Evolutionary conservation across 2,797 vertebrate genomes (phyloP).

Genomic region (Karalla daura): DNA sequence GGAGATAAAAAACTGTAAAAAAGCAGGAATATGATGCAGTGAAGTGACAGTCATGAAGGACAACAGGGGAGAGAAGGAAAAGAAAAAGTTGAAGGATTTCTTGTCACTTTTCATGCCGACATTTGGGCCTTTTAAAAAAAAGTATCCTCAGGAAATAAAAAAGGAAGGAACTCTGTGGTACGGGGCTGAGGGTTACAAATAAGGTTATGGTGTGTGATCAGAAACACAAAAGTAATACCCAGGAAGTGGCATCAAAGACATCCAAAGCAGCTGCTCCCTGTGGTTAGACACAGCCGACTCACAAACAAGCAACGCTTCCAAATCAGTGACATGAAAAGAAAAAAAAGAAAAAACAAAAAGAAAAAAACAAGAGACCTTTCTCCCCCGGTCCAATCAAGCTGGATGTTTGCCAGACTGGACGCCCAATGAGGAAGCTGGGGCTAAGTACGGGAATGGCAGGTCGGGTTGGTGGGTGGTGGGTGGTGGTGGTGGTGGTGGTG

Average conservation of each 20-base stretch:
- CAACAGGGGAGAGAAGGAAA: slow-evolving; percentile 42
- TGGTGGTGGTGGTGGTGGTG: slow-evolving; percentile 34
- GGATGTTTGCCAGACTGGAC: slow-evolving; percentile 58
- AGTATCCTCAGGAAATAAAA: neutral
- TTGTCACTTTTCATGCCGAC: slow-evolving; percentile 27
- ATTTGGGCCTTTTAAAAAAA: slow-evolving; percentile 36
- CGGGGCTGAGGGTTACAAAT: slow-evolving; percentile 44
- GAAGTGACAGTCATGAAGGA: slow-evolving; percentile 65
- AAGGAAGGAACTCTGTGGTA: neutral
- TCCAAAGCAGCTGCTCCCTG: slow-evolving; percentile 52
- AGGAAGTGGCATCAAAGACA: slow-evolving; percentile 62
- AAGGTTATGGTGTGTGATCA: slow-evolving; percentile 64
- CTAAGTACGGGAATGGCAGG: slow-evolving; percentile 57
- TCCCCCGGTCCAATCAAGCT: slow-evolving; percentile 56
- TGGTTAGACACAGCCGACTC: slow-evolving; percentile 42
- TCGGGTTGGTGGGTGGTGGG: slow-evolving; percentile 48
- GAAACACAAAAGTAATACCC: slow-evolving; percentile 53
- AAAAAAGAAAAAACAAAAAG: no score
- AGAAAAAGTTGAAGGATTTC: slow-evolving; percentile 46
- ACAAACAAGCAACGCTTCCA: slow-evolving; percentile 55
- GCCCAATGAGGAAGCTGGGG: slow-evolving; percentile 62
- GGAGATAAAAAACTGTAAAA: slow-evolving; percentile 70
- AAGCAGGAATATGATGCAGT: slow-evolving; percentile 51
- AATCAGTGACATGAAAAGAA: slow-evolving; percentile 58
- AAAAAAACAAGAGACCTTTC: slow-evolving; percentile 41